A percentile compares a stretch with the other conserved stretches of the same genome.
Evolutionary conservation across 1,140 invertebrate species (phyloP).

Genomic region (Olivierus martensii): DNA sequence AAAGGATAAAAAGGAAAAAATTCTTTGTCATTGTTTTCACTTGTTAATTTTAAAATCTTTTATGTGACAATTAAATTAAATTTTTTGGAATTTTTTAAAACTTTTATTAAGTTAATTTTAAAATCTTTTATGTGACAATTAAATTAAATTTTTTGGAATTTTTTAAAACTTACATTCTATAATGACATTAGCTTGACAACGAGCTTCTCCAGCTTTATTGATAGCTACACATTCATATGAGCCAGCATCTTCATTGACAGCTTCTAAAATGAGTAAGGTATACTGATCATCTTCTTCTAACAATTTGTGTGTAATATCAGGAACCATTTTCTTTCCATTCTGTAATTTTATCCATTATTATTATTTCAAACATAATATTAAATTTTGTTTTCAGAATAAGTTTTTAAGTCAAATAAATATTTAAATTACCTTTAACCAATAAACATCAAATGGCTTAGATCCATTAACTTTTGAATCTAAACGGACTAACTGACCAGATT

Average conservation of each 20-base stretch:
- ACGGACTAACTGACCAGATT: slow-evolving; percentile 62
- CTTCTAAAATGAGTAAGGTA: slow-evolving; percentile 72
- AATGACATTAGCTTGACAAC: slow-evolving; percentile 69
- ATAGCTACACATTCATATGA: slow-evolving; percentile 87
- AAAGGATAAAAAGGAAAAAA: neutral
- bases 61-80: no score
- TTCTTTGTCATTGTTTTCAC: neutral
- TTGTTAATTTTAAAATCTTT: no score
- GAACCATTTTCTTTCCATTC: slow-evolving; percentile 74
- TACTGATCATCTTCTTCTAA: slow-evolving; percentile 70
- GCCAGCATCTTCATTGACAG: slow-evolving; percentile 65
- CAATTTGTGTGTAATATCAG: slow-evolving; percentile 76
- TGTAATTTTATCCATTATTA: slow-evolving; percentile 21
- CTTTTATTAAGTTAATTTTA: no score
- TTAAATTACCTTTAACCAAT: slow-evolving; percentile 71
- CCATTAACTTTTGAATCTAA: slow-evolving; percentile 75
- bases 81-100: neutral
- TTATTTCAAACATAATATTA: no score
- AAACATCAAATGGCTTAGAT: slow-evolving; percentile 77
- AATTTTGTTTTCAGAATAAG: no score
- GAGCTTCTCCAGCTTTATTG: slow-evolving; percentile 56
- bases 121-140: no score
- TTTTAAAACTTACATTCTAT: slow-evolving; percentile 36
- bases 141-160: neutral
- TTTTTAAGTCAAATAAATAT: slow-evolving; percentile 31